Conservation (phyloP, 2,797 vertebrate genomes). For the Mionectes olivaceus region DNA sequence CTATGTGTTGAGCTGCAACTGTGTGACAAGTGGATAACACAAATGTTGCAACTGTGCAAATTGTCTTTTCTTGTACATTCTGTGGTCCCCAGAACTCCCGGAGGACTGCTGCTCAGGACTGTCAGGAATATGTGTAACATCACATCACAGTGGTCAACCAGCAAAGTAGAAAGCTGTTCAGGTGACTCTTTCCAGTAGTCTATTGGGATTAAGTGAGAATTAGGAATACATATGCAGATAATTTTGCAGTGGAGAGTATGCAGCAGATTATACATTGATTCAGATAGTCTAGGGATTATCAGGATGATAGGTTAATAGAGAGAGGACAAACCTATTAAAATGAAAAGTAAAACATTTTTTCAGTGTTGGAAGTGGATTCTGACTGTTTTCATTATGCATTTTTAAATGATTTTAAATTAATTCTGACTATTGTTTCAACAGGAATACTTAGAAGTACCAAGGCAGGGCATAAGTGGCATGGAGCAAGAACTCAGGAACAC, state of each 20-base stretch:
- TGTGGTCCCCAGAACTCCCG: not conserved
- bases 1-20: not conserved
- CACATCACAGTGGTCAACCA: not conserved
- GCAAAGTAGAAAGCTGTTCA: not conserved
- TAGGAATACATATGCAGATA: not conserved
- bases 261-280: not conserved
- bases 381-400: not conserved
- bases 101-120: not conserved
- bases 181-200: not conserved
- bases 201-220: not conserved
- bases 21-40: not conserved
- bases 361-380: not conserved
- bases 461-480: not conserved
- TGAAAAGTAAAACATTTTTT: not conserved
- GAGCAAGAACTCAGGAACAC: not conserved
- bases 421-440: not conserved
- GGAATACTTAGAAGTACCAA: not conserved
- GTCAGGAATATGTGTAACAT: not conserved
- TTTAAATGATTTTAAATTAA: not conserved
- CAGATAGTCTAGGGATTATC: not conserved
- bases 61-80: not conserved
- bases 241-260: not conserved
- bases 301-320: not conserved
- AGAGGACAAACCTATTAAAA: not conserved
- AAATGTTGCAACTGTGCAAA: not conserved